phyloP scores from a whole-genome alignment of 2,888 invertebrate genomes.

The Hartigia nigra region DNA sequence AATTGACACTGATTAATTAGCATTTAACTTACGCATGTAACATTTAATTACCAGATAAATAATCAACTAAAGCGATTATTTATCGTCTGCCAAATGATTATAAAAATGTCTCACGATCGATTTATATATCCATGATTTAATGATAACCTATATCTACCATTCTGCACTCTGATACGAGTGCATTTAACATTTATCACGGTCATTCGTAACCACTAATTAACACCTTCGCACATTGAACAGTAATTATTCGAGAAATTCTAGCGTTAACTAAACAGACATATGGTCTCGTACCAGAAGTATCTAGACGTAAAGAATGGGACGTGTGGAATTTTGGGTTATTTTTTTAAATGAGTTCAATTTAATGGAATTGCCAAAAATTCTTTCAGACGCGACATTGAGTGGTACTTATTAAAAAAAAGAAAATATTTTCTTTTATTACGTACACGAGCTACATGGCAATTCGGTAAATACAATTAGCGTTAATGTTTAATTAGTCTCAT shows the following conservation, averaged over 20 bases:
- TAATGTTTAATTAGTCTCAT: background rate
- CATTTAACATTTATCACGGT: background rate
- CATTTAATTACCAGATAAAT: background rate
- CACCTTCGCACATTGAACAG: background rate
- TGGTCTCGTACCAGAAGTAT: background rate
- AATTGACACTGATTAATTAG: background rate
- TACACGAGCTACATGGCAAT: background rate
- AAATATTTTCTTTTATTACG: background rate
- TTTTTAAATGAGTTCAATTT: background rate
- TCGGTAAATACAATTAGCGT: background rate
- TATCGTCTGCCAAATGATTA: background rate
- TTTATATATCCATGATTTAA: background rate
- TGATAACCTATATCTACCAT: background rate
- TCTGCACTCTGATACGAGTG: background rate
- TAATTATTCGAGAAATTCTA: background rate
- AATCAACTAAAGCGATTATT: background rate
- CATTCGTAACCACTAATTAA: background rate
- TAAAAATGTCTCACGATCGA: background rate
- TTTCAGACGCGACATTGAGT: background rate
- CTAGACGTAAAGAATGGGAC: background rate
- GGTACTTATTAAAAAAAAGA: background rate
- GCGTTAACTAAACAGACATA: background rate
- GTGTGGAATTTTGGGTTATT: background rate
- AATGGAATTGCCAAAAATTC: background rate
- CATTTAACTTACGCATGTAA: background rate